phyloP scores from a whole-genome alignment of 2,888 invertebrate genomes.

The Philhelius pedissequus region DNA sequence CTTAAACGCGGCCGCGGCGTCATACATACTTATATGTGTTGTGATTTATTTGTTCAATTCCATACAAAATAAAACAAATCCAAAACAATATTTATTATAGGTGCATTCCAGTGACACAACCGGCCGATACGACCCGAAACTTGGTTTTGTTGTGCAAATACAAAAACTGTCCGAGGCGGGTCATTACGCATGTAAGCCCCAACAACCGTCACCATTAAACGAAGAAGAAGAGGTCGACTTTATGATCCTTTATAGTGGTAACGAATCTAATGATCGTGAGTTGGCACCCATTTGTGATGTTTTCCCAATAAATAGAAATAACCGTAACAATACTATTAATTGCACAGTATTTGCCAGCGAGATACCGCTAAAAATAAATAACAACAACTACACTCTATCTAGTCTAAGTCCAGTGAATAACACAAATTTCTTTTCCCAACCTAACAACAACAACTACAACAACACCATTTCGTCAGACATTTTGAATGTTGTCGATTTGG shows the following conservation, averaged over 20 bases:
- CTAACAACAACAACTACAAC: conserved; percentile 49
- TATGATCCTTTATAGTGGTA: conserved; percentile 74
- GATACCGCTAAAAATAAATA: conserved; percentile 52
- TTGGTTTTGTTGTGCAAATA: conserved; percentile 76
- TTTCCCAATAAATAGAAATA: conserved; percentile 72
- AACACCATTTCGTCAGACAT: conserved; percentile 11
- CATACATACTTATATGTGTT: conserved; percentile 5
- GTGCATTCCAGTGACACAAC: conserved; percentile 73
- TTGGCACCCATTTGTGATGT: conserved; percentile 77
- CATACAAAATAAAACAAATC: not conserved
- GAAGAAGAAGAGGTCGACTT: conserved; percentile 73
- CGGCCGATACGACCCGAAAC: conserved; percentile 75
- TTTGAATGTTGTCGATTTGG: conserved; percentile 29
- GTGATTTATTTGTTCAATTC: not conserved
- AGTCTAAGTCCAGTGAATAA: conserved; percentile 67
- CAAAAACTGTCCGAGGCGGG: conserved; percentile 75
- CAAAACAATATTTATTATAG: conserved; percentile 67
- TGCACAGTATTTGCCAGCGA: conserved; percentile 66
- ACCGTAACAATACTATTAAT: conserved; percentile 66
- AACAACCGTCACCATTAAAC: conserved; percentile 72
- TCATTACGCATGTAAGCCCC: conserved; percentile 74
- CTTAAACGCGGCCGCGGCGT: not conserved
- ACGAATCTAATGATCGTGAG: conserved; percentile 78
- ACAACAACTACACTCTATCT: conserved; percentile 64
- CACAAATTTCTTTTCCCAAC: conserved; percentile 53